Base-by-base conservation (phyloP, 2,888 invertebrate genomes). In the Dichetophora obliterata region DNA sequence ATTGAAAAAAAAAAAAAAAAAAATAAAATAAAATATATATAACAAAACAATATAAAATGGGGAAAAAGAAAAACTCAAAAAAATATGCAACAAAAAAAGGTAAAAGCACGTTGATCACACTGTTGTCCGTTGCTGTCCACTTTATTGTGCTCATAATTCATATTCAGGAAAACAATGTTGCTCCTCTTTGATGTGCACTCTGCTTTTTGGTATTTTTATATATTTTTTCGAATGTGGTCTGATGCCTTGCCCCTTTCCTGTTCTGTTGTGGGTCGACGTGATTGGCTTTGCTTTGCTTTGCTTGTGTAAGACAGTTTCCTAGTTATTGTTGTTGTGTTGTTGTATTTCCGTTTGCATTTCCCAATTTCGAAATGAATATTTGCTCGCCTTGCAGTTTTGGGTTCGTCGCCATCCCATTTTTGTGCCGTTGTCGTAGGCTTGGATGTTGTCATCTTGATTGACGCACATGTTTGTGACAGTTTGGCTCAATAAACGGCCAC, bases 291-390 rank as follows among this genome's bases (percentile, higher is more conserved):
- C 14, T 71, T 37, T 6, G 57, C 27, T 71, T 37, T 16, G 34
- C 54, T 34, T 34, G n/a, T 57, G 54, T 50, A 6, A 19, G 24
- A 8, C 31, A 34, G 24, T 31, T 63, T 37, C 22, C 52, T 52
- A 43, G 19, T 43, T 14, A n/a, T 48, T 68, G 48, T 48, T 68
- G 24, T 68, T 34, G 3, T n/a, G n/a, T 50, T 24, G 24, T 68
- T 34, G 3, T n/a, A 34, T 68, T 68, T 68, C 48, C 63, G 63
- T 72, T 72, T 71, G 57, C 71, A 73, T 73, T 74, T 74, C 54
- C 74, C 74, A 74, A 74, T 74, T 74, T 74, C 74, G 66, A 54
- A 66, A 65, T 66, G 66, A 74, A 74, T 74, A 74, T 74, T 65
- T 74, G 74, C 65, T 59, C 37, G 48, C 57, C 48, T 75, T 75